Evolutionary conservation across 2,888 invertebrate genomes (phyloP), one percentile per base, ranked within the genome.

Genomic region (Nemotelus pantherinus): DNA sequence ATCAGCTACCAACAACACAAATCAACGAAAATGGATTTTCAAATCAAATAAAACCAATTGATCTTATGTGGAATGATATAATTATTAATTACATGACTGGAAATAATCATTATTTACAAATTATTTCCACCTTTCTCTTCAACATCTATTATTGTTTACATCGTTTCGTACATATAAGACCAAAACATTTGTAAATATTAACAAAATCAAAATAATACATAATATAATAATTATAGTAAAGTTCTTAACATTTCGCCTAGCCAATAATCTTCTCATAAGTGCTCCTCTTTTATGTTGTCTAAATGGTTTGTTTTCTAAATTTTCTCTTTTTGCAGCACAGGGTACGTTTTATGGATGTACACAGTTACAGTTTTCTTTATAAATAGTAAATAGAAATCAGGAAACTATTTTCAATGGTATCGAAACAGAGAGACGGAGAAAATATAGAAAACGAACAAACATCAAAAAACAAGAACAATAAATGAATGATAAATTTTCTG

Each of bases 51-150:
- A 53, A 53, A 7, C 6, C 6, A 7, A 63, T 43, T 43, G 43
- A 39, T 43, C 7, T 63, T 63, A 63, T 63, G 7, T 63, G 63
- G 63, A 63, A 63, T 63, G 63, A 63, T 63, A 63, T 63, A 63
- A 63, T 63, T 63, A 63, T 63, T 25, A 63, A 63, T 63, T 63
- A 63, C 63, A 63, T 63, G 63, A 63, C 43, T 3, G 4, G 25
- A 43, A 63, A 63, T 43, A 63, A 63, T 58, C 58, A 25, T 6
- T 63, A 43, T 63, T 39, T 53, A 7, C 6, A 63, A 9, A n/a
- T 39, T 63, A n/a, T 25, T 43, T 43, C 39, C 10, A 63, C 63
- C 43, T 7, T 53, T 53, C 25, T 25, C 25, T 7, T 53, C 10
- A 53, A 53, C 10, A 7, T 53, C 10, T 53, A 53, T 7, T 53